phyloP scores from a whole-genome alignment of 2,797 vertebrate genomes.

The Megaceryle alcyon region DNA sequence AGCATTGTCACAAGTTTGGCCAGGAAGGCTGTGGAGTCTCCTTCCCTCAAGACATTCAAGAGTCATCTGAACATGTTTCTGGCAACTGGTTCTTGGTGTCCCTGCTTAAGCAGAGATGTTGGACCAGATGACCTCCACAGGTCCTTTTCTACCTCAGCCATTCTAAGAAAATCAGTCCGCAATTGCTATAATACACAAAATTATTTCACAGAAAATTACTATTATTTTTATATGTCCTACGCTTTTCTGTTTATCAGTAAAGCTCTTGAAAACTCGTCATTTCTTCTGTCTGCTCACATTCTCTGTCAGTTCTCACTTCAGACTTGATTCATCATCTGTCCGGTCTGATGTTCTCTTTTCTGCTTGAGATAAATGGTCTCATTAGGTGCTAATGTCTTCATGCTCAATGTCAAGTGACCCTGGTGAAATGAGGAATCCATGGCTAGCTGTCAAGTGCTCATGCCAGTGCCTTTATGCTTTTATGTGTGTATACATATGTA shows the following conservation, averaged over 20 bases:
- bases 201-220: neutral
- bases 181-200: neutral
- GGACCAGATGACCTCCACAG: neutral
- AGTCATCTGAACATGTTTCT: neutral
- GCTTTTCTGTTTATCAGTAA: neutral
- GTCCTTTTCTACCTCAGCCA: neutral
- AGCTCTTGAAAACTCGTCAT: neutral
- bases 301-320: neutral
- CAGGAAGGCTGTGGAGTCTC: neutral
- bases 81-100: neutral
- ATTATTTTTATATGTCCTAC: neutral
- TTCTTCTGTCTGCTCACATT: neutral
- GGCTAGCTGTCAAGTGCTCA: neutral
- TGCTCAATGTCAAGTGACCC: neutral
- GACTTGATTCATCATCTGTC: neutral
- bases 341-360: neutral
- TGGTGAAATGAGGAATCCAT: neutral
- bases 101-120: neutral
- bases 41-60: neutral
- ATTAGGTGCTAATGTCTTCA: neutral
- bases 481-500: neutral
- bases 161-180: neutral
- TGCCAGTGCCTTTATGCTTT: neutral
- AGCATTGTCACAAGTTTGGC: neutral
- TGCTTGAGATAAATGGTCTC: neutral